Evolutionary conservation across 2,888 invertebrate species (phyloP), one percentile per base, ranked within the genome.

Genomic region (Drosophila paramelanica): DNA sequence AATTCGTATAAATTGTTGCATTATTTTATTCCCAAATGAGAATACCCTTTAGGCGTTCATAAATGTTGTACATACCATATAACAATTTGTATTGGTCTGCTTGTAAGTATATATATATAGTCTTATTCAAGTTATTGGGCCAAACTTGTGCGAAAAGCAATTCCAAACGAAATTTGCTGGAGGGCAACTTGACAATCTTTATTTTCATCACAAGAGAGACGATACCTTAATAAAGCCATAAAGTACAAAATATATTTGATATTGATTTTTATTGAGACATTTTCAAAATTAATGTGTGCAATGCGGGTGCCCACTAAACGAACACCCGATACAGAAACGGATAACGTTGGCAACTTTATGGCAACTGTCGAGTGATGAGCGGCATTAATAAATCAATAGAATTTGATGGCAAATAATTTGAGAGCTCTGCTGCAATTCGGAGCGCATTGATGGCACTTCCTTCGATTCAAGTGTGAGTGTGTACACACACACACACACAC

Each of bases 191-290:
- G 33, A 47, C 59, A 73, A 68, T 56, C 43, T 55, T 56, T 52
- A 51, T 52, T 41, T 67, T 43, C 49, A 52, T 59, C 51, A 11
- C n/a, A n/a, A 27, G 8, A 33, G 39, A 36, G 46, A 67, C 41
- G 46, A 33, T 23, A 25, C 31, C 70, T 73, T 52, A 66, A 76
- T 69, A 66, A 59, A 84, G 88, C 50, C 67, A 69, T 81, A 77
- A 87, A 75, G 53, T 42, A 47, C 20, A 33, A 41, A 66, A 77
- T 58, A 66, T 75, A 82, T 87, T 61, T 84, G 57, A 66, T 81
- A 81, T 82, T 82, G 81, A 87, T 81, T 87, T 81, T 79, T 84
- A 82, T 83, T 79, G 74, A 86, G 88, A 88, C 86, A 88, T 79
- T 82, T 67, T 68, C 58, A 66, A 82, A 82, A 79, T 71, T 79